These are phyloP conservation scores for Auanema freiburgensis DNA, from an alignment of 2,888 invertebrate genomes.

Conservation along the genomic window DNA sequence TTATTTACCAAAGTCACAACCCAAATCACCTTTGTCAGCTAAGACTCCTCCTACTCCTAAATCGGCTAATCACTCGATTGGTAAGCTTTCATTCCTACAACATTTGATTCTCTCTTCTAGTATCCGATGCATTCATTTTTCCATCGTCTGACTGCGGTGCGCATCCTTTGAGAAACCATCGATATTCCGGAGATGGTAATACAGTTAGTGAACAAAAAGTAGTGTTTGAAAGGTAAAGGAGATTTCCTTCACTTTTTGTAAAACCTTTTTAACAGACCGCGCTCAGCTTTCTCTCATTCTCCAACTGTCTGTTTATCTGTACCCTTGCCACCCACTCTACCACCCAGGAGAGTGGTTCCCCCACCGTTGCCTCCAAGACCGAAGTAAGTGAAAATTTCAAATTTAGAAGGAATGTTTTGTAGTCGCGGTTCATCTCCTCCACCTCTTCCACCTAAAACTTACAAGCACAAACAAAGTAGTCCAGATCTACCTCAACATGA, in stretches of 20 bases:
- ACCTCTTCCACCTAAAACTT: constrained; percentile 40
- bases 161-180: no score
- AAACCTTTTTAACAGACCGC: no score
- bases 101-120: neutral
- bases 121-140: neutral
- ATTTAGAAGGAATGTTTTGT: neutral
- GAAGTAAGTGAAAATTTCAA: constrained; percentile 1
- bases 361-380: constrained; percentile 36
- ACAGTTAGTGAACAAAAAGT: neutral
- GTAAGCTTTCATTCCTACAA: neutral
- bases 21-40: constrained; percentile 24
- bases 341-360: constrained; percentile 34
- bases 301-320: constrained; percentile 43
- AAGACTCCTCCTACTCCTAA: constrained; percentile 3
- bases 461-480: constrained; percentile 16
- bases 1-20: constrained; percentile 18
- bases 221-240: neutral
- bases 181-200: no score
- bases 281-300: constrained; percentile 21
- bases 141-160: neutral
- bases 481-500: no score
- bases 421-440: constrained; percentile 18
- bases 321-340: constrained; percentile 42
- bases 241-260: constrained; percentile 1
- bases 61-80: neutral